Conservation (phyloP, 2,888 invertebrate genomes). For the Mythimna impura region DNA sequence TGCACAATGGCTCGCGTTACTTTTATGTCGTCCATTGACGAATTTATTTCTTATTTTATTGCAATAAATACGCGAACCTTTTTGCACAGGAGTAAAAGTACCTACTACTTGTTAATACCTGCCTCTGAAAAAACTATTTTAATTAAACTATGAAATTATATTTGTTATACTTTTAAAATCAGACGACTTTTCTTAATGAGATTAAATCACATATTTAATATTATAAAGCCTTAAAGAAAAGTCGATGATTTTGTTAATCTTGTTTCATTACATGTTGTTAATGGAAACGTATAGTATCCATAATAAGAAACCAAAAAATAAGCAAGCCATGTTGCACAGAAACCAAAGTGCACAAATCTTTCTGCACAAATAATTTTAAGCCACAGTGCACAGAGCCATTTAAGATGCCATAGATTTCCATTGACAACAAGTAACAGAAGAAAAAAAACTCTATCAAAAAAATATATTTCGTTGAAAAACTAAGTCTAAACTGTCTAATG, state of each 20-base stretch:
- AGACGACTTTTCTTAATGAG: slow-evolving; percentile 24
- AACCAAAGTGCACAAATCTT: not conserved
- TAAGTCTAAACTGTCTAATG: slow-evolving; percentile 57
- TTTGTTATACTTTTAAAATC: slow-evolving; percentile 52
- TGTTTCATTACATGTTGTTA: slow-evolving; percentile 15
- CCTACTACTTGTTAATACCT: slow-evolving; percentile 57
- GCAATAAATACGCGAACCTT: slow-evolving; percentile 21
- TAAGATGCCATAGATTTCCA: slow-evolving; percentile 29
- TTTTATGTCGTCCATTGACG: slow-evolving; percentile 22
- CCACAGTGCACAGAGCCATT: not conserved
- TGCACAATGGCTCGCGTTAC: slow-evolving; percentile 33
- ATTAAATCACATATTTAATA: slow-evolving; percentile 11
- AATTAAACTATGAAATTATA: slow-evolving; percentile 53
- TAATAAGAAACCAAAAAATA: not conserved
- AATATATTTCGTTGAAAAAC: slow-evolving; percentile 55
- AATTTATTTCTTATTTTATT: slow-evolving; percentile 35
- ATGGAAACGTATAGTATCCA: slow-evolving; percentile 34
- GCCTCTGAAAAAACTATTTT: slow-evolving; percentile 63
- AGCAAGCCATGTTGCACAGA: slow-evolving; percentile 9
- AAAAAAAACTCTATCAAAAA: slow-evolving; percentile 30
- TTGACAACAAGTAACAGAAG: slow-evolving; percentile 14
- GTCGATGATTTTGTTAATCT: slow-evolving; percentile 43
- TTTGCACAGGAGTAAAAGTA: slow-evolving; percentile 49
- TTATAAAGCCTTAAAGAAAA: slow-evolving; percentile 6
- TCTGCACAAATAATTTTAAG: not conserved